Percentiles rank a stretch among this genome's conserved stretches.
Conservation (phyloP, 2,888 invertebrate genomes). For the Nymphalis c-album region DNA sequence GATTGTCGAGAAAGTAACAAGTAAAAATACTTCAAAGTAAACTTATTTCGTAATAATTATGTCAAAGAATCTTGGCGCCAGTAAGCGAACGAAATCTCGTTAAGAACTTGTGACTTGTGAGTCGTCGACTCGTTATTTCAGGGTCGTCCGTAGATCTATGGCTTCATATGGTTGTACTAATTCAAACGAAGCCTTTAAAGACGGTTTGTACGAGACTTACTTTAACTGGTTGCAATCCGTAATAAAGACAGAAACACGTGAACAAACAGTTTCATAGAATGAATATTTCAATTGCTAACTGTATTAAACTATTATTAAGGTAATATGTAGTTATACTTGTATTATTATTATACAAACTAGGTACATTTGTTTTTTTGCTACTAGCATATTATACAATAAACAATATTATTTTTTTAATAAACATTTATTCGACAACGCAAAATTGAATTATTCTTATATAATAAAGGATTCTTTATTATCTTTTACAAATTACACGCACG, state of each 20-base stretch:
- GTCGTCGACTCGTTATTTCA: slow-evolving; percentile 16
- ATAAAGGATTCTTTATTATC: slow-evolving; percentile 14
- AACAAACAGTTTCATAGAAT: neutral
- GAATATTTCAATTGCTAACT: neutral
- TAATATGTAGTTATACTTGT: neutral
- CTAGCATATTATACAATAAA: too few relatives aligned
- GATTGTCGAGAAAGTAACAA: neutral
- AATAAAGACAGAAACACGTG: neutral
- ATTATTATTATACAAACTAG: neutral
- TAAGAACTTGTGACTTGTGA: neutral
- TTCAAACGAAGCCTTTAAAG: slow-evolving; percentile 30
- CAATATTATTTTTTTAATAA: neutral
- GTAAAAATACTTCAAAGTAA: neutral
- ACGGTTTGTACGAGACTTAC: neutral
- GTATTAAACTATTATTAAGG: neutral
- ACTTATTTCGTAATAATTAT: slow-evolving; percentile 2
- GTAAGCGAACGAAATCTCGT: neutral
- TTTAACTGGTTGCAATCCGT: neutral
- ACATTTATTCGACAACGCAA: neutral
- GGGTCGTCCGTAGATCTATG: slow-evolving; percentile 22
- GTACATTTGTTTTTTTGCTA: neutral
- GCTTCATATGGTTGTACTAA: slow-evolving; percentile 27
- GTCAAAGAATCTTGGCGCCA: neutral
- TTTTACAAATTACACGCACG: slow-evolving; percentile 17
- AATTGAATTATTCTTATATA: slow-evolving; percentile 8